These are phyloP conservation scores for Rhinopomastus cyanomelas DNA, from an alignment of 2,113 vertebrate species.

Conservation along the genomic window DNA sequence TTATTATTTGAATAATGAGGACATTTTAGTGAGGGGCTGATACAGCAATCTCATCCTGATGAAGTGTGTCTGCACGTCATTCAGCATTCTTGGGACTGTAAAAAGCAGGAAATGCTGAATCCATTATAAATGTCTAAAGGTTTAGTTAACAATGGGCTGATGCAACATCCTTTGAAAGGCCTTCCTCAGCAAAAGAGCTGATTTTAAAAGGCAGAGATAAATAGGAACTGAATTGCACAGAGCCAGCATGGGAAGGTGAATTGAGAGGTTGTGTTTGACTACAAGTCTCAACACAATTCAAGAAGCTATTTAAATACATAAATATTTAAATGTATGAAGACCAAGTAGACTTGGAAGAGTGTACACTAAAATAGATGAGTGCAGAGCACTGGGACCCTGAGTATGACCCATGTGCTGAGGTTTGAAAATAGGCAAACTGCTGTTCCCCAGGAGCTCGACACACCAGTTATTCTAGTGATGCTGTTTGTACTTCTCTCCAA, in stretches of 20 bases:
- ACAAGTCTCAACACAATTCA: conserved; percentile 25
- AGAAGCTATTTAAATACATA: conserved; percentile 48
- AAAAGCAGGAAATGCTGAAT: conserved; percentile 66
- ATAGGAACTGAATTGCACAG: conserved; percentile 42
- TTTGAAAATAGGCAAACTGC: background rate
- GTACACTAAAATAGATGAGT: background rate
- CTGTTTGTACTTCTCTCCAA: background rate
- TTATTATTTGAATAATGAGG: conserved; percentile 63
- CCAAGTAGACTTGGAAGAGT: background rate
- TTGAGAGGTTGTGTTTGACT: conserved; percentile 18
- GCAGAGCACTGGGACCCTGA: background rate
- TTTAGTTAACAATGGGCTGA: conserved; percentile 67
- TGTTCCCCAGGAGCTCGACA: background rate
- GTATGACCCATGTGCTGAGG: background rate
- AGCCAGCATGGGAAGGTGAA: conserved; percentile 29
- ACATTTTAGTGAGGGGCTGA: conserved; percentile 63
- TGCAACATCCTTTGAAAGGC: conserved; percentile 58
- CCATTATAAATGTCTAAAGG: conserved; percentile 60
- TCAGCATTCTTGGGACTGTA: conserved; percentile 52
- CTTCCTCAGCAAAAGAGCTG: conserved; percentile 55
- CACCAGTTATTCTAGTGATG: background rate
- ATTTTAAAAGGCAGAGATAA: conserved; percentile 55
- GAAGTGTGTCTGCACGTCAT: conserved; percentile 59
- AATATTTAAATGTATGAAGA: conserved; percentile 47
- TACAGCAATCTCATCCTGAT: conserved; percentile 64